These are phyloP conservation scores for Temnothorax longispinosus DNA, from an alignment of 1,140 invertebrate species.

Conservation along the genomic window DNA sequence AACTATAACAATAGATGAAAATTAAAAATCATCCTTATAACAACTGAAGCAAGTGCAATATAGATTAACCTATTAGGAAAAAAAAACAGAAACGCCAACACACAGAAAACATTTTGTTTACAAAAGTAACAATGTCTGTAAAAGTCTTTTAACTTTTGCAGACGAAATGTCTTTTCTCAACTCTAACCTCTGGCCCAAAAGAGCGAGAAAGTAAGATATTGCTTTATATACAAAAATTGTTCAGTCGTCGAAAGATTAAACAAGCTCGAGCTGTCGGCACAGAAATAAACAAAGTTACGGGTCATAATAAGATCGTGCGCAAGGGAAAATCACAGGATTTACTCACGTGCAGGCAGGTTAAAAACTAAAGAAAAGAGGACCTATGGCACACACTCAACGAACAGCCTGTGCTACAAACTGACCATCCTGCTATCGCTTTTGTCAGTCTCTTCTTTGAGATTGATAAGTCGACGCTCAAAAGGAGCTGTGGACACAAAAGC, in stretches of 20 bases:
- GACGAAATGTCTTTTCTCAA: neutral
- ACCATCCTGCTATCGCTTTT: constrained; percentile 36
- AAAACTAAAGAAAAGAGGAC: neutral
- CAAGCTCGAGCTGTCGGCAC: neutral
- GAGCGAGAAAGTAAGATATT: neutral
- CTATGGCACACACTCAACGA: neutral
- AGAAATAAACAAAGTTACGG: neutral
- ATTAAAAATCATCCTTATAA: neutral
- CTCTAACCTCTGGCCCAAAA: neutral
- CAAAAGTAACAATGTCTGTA: neutral
- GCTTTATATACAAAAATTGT: neutral
- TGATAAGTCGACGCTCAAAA: neutral
- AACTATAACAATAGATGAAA: neutral
- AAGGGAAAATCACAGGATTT: constrained; percentile 5
- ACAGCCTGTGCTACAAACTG: neutral
- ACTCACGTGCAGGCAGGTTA: constrained; percentile 45
- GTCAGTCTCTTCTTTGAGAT: neutral
- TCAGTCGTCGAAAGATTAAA: neutral
- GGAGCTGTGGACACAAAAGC: no score
- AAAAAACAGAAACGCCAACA: neutral
- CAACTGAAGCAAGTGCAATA: neutral
- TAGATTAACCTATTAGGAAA: neutral
- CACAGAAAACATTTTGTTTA: neutral
- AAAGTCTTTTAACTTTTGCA: neutral
- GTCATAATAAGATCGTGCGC: neutral